Percentiles rank a stretch among this genome's conserved stretches.
Evolutionary conservation across 1,140 invertebrate genomes (phyloP).

Genomic region (Linepithema humile): DNA sequence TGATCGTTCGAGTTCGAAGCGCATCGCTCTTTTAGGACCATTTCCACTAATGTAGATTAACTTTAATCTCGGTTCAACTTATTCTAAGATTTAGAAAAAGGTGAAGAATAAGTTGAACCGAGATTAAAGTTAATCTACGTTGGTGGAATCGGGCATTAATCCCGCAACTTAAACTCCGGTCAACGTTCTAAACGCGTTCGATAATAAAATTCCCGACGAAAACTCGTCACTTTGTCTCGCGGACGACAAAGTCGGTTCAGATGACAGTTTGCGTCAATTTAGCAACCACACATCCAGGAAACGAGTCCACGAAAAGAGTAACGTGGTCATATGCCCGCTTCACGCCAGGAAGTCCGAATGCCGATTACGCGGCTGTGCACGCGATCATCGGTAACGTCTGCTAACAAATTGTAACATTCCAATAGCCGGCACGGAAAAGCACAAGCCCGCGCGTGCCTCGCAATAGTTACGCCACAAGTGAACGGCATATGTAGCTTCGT

Average conservation of each 20-base stretch:
- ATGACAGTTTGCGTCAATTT: conserved; percentile 9
- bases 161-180: too few species aligned
- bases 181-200: too few species aligned
- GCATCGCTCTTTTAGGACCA: neutral
- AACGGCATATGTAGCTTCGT: conserved; percentile 59
- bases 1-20: neutral
- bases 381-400: conserved; percentile 16
- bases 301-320: conserved; percentile 27
- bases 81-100: too few species aligned
- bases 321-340: conserved; percentile 12
- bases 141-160: too few species aligned
- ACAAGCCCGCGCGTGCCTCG: conserved; percentile 40
- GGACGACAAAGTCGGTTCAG: neutral
- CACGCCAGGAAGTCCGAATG: conserved; percentile 29
- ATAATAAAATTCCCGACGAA: too few species aligned
- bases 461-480: conserved; percentile 49
- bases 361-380: conserved; percentile 10
- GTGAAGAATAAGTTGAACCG: too few species aligned
- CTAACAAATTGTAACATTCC: conserved; percentile 44
- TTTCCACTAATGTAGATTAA: too few species aligned
- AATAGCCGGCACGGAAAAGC: conserved; percentile 52
- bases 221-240: neutral
- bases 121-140: too few species aligned
- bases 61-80: too few species aligned
- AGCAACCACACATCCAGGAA: conserved; percentile 23